Conservation (phyloP, 2,113 vertebrate species). For the Furnarius figulus region DNA sequence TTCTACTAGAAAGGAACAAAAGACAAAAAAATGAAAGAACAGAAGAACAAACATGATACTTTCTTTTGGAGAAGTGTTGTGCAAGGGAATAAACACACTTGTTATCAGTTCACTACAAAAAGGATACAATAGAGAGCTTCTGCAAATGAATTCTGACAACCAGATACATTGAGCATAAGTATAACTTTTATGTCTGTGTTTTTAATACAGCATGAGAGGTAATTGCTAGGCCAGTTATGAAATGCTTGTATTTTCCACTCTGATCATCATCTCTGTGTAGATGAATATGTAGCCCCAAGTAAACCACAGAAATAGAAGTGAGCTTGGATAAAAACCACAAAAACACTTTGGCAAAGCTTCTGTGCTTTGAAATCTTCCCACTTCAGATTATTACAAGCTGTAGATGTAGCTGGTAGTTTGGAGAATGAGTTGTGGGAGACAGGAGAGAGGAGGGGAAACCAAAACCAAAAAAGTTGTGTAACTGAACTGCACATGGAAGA, state of each 20-base stretch:
- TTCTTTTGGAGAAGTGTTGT: not conserved
- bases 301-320: conserved; percentile 30
- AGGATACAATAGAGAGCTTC: not conserved
- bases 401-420: not conserved
- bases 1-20: not conserved
- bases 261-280: not conserved
- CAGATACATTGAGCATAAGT: not conserved
- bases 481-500: not conserved
- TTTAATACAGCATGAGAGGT: not conserved
- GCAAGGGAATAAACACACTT: not conserved
- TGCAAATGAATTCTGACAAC: not conserved
- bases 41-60: not conserved
- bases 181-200: not conserved
- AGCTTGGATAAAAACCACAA: conserved; percentile 14
- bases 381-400: not conserved
- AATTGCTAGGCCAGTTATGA: not conserved
- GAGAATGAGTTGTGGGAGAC: not conserved
- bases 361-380: not conserved
- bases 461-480: not conserved
- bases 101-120: not conserved
- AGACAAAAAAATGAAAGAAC: not conserved
- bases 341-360: not conserved
- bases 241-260: not conserved
- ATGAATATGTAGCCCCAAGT: not conserved
- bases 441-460: not conserved